phyloP scores from a whole-genome alignment of 1,140 invertebrate species.

The Rhyacophila brunnea region DNA sequence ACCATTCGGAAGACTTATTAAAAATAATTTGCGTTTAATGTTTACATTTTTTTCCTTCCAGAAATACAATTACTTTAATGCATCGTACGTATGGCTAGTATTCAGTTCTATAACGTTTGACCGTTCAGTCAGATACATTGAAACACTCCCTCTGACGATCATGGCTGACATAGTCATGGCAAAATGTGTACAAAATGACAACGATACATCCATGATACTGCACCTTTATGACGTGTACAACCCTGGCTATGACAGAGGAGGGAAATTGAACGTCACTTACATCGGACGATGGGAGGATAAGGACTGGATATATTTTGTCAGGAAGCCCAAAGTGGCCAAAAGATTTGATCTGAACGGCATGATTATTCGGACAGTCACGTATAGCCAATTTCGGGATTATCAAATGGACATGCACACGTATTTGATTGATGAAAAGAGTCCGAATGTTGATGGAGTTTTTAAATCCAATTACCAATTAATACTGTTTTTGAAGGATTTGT shows the following conservation, averaged over 20 bases:
- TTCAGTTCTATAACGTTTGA: constrained; percentile 14
- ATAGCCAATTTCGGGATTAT: constrained; percentile 10
- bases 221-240: constrained; percentile 28
- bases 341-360: constrained; percentile 21
- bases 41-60: constrained; percentile 11
- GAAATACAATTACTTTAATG: constrained; percentile 31
- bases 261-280: constrained; percentile 8
- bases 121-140: constrained; percentile 4
- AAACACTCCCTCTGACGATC: constrained; percentile 21
- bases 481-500: constrained; percentile 21
- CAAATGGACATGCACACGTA: constrained; percentile 13
- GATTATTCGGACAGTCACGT: constrained; percentile 20
- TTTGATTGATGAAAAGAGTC: constrained; percentile 18
- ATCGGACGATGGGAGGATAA: constrained; percentile 15
- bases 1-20: too few species aligned
- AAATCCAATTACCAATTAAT: constrained; percentile 27
- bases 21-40: too few species aligned
- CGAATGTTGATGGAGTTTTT: constrained; percentile 25
- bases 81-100: constrained; percentile 23
- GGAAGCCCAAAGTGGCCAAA: constrained; percentile 9
- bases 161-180: constrained; percentile 20
- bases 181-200: constrained; percentile 6
- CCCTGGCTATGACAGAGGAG: constrained; percentile 21
- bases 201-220: background rate
- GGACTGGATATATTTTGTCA: constrained; percentile 13